Evolutionary conservation across 2,113 vertebrate genomes (phyloP), one percentile per base, ranked within the genome.

Genomic region (Struthidea cinerea): DNA sequence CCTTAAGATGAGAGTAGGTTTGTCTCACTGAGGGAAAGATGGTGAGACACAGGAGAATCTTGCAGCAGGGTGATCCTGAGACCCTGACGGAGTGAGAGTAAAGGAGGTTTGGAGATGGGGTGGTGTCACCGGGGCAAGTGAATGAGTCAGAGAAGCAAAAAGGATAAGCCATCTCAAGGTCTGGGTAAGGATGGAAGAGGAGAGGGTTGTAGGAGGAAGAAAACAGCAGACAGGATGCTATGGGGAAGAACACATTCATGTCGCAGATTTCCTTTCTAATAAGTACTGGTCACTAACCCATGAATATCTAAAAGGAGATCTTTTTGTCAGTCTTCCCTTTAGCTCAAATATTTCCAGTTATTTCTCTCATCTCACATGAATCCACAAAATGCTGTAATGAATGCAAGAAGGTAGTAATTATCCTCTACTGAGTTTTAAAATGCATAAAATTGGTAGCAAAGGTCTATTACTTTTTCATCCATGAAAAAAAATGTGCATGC

Each of bases 401-500:
- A 46, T 18, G 63, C 37, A 82, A 91, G 50, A 73, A 89, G 42
- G 50, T 60, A 68, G 63, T 61, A 84, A 82, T 75, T 83, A 90
- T 37, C 35, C 53, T 91, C 61, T 91, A 55, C 37, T 4, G 24
- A 85, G 57, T 85, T 93, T 94, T 80, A 94, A 93, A 96, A 95
- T 60, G 55, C 90, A 88, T 64, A 59, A 83, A 91, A 88, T 84
- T 74, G n/a, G 79, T 92, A 69, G 85, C 56, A 91, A 94, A 90
- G 75, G 59, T 93, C 95, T 88, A 74, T 67, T 93, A 92, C n/a
- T 83, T 93, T 84, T 52, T 93, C 93, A 95, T 59, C 84, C 56
- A 1, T 95, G 87, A 10, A 95, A 94, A 95, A 89, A 93, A 93
- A 94, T 73, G 87, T 69, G 60, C 80, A 91, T 61, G 85, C 91